Percentiles rank a stretch among this genome's conserved stretches.
phyloP scores from a whole-genome alignment of 2,113 vertebrate species.

The Odobenus rosmarus region DNA sequence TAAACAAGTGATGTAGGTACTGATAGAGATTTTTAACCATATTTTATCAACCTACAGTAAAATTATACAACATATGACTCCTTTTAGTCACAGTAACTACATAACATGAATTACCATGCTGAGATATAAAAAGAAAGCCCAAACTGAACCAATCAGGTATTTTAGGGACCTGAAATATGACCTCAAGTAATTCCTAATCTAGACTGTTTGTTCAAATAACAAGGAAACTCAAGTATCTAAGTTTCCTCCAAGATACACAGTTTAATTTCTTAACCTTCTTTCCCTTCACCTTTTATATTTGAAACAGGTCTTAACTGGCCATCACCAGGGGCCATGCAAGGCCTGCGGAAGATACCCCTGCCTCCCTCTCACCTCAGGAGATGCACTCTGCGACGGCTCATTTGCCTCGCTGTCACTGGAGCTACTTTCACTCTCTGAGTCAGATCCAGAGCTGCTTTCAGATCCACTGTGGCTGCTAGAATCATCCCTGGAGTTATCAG shows the following conservation, averaged over 20 bases:
- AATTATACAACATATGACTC: background rate
- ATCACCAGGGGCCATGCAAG: background rate
- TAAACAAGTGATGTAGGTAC: background rate
- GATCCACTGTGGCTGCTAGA: conserved; percentile 98
- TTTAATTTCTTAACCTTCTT: background rate
- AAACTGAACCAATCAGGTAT: background rate
- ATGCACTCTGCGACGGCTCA: conserved; percentile 93
- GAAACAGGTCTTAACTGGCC: background rate
- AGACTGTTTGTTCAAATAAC: background rate
- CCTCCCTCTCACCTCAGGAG: conserved; percentile 91
- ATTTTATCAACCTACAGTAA: conserved; percentile 18
- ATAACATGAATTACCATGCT: background rate
- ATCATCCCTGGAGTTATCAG: conserved; percentile 95
- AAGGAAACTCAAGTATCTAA: conserved; percentile 5
- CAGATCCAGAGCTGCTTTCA: conserved; percentile 98
- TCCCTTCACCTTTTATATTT: background rate
- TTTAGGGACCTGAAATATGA: conserved; percentile 17
- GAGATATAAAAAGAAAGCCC: conserved; percentile 22
- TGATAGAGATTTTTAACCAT: background rate
- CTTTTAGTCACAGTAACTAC: conserved; percentile 25
- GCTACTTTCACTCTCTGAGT: conserved; percentile 98
- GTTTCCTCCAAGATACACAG: background rate
- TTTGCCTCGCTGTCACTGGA: conserved; percentile 98
- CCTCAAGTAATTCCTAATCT: background rate
- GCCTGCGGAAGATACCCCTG: background rate